These are phyloP conservation scores for Agonopterix alstromeriana DNA, from an alignment of 2,888 invertebrate genomes.

Conservation along the genomic window DNA sequence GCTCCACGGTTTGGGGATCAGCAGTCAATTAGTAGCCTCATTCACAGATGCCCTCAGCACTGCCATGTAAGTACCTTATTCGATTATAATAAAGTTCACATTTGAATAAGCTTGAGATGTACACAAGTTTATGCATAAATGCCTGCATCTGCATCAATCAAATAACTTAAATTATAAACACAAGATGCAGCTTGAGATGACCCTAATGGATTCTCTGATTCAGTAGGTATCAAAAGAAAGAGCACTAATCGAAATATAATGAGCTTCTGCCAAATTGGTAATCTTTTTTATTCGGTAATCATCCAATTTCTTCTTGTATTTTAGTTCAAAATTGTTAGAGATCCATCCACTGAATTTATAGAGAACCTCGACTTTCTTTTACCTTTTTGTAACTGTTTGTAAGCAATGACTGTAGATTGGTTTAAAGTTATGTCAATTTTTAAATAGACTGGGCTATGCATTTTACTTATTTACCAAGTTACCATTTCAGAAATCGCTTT, in stretches of 20 bases:
- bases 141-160: neutral
- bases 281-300: conserved; percentile 14
- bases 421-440: no score
- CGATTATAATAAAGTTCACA: no score
- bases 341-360: no score
- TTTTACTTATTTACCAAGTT: no score
- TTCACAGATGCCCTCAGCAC: conserved; percentile 90
- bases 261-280: conserved; percentile 17
- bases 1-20: conserved; percentile 88
- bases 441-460: no score
- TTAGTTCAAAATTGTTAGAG: no score
- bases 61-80: conserved; percentile 80
- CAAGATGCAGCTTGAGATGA: neutral
- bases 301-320: conserved; percentile 8
- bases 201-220: conserved; percentile 8
- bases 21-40: conserved; percentile 89
- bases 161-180: neutral
- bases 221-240: conserved; percentile 10
- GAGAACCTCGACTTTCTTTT: no score
- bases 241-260: conserved; percentile 25
- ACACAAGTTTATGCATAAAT: no score
- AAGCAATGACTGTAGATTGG: no score
- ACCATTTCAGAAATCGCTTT: no score
- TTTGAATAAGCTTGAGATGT: no score
- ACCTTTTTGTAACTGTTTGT: no score